A percentile compares a stretch with the other conserved stretches of the same genome.
Conservation (phyloP, 2,113 vertebrate species). For the Chaetops frenatus region DNA sequence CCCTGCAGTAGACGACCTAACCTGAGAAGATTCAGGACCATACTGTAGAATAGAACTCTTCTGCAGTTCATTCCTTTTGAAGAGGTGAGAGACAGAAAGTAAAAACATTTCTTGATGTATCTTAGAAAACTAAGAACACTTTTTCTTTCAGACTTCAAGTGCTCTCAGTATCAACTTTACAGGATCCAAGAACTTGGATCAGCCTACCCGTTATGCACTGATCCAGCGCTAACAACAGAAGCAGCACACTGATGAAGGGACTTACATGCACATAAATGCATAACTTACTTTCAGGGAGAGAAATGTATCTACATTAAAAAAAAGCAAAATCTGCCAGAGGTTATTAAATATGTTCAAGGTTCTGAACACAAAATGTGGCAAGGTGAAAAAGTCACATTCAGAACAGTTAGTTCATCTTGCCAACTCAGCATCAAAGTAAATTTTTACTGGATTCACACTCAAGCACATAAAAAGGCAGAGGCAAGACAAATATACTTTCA, state of each 20-base stretch:
- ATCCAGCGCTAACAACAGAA: background rate
- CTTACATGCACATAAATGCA: accelerated
- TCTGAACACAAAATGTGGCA: background rate
- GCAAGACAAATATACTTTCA: background rate
- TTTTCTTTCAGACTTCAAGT: background rate
- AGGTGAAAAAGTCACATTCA: background rate
- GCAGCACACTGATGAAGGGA: background rate
- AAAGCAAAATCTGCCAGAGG: background rate
- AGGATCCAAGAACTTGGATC: background rate
- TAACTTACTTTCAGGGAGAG: background rate
- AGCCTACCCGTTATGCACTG: background rate
- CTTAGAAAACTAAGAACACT: background rate
- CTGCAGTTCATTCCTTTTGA: background rate
- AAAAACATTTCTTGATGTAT: background rate
- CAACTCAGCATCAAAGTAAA: background rate
- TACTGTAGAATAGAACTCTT: background rate
- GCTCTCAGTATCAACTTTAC: background rate
- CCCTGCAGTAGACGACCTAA: background rate
- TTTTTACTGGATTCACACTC: background rate
- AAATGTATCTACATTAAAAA: background rate
- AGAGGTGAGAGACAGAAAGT: background rate
- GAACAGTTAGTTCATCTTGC: background rate
- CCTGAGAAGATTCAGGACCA: background rate
- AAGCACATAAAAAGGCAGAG: background rate
- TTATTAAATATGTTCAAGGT: background rate